Percentiles rank a stretch among this genome's conserved stretches.
Evolutionary conservation across 2,797 vertebrate species (phyloP).

Genomic region (Harpagifer antarcticus): DNA sequence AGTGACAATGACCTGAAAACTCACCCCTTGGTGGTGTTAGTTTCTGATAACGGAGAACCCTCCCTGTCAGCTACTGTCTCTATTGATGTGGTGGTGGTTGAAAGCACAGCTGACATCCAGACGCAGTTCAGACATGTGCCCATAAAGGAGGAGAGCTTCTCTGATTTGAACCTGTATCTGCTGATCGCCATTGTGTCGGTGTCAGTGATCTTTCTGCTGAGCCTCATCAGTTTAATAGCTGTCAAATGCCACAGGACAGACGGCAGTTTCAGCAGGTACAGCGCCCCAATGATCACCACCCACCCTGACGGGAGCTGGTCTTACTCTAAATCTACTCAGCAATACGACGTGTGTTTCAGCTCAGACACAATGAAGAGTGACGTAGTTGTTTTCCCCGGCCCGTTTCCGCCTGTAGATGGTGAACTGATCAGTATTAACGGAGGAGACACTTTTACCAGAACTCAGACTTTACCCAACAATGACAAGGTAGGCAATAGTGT

Average conservation of each 20-base stretch:
- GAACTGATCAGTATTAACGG: constrained; percentile 78
- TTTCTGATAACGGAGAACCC: constrained; percentile 90
- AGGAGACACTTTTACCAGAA: constrained; percentile 71
- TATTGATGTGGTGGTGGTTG: constrained; percentile 87
- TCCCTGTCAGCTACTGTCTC: constrained; percentile 87
- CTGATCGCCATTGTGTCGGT: too few species aligned
- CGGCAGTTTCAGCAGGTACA: too few species aligned
- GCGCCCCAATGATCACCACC: too few species aligned
- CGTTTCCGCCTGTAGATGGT: constrained; percentile 66
- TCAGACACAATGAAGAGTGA: constrained; percentile 66
- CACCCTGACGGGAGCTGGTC: too few species aligned
- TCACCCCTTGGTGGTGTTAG: constrained; percentile 87
- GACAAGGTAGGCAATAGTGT: constrained; percentile 67
- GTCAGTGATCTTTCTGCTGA: too few species aligned
- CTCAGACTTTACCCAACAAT: constrained; percentile 63
- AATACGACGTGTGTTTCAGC: too few species aligned
- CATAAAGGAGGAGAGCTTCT: constrained; percentile 72
- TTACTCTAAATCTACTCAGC: too few species aligned
- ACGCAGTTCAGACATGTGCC: constrained; percentile 84
- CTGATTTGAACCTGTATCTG: constrained; percentile 45
- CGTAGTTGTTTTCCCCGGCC: constrained; percentile 74
- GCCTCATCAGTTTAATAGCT: too few species aligned
- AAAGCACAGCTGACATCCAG: constrained; percentile 85
- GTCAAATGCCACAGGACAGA: too few species aligned
- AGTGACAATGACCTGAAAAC: constrained; percentile 84